A percentile compares a stretch with the other conserved stretches of the same genome.
Evolutionary conservation across 2,113 vertebrate species (phyloP).

Genomic region (Albula glossodonta): DNA sequence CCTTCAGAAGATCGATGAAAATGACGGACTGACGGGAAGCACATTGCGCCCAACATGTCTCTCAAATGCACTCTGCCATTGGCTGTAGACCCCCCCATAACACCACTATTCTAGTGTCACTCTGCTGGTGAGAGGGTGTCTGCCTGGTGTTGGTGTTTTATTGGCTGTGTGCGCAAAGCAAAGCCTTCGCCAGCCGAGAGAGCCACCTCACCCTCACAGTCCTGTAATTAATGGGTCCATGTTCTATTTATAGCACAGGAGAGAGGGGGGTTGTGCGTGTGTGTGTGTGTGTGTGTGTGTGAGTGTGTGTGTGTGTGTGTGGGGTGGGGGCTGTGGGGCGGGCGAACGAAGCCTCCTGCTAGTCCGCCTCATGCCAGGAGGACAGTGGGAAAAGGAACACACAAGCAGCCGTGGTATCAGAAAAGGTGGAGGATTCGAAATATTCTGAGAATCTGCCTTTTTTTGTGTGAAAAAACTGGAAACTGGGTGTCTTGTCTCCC

Average conservation of each 20-base stretch:
- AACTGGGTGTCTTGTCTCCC: not conserved
- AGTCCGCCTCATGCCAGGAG: conserved; percentile 10
- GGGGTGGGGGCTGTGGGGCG: not conserved
- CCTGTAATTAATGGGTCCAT: conserved; percentile 60
- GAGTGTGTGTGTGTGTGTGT: too few relatives aligned
- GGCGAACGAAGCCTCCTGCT: not conserved
- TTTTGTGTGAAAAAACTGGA: not conserved
- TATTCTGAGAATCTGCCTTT: not conserved
- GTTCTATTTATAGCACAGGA: conserved; percentile 59
- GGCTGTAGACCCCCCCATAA: conserved; percentile 17
- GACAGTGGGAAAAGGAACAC: not conserved
- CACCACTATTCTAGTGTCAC: conserved; percentile 27
- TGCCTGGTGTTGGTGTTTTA: conserved; percentile 39
- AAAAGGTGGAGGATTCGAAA: not conserved
- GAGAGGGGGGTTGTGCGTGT: not conserved
- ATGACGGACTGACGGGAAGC: conserved; percentile 27
- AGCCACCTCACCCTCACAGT: conserved; percentile 51
- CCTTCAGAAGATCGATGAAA: conserved; percentile 10
- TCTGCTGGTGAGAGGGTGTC: not conserved
- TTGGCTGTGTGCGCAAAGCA: conserved; percentile 51
- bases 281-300: conserved; percentile 29
- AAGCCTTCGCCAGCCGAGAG: conserved; percentile 40
- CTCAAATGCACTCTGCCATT: conserved; percentile 17
- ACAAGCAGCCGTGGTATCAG: not conserved
- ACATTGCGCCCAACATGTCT: conserved; percentile 19